phyloP scores from a whole-genome alignment of 2,797 vertebrate species.

The Centroberyx gerrardi region DNA sequence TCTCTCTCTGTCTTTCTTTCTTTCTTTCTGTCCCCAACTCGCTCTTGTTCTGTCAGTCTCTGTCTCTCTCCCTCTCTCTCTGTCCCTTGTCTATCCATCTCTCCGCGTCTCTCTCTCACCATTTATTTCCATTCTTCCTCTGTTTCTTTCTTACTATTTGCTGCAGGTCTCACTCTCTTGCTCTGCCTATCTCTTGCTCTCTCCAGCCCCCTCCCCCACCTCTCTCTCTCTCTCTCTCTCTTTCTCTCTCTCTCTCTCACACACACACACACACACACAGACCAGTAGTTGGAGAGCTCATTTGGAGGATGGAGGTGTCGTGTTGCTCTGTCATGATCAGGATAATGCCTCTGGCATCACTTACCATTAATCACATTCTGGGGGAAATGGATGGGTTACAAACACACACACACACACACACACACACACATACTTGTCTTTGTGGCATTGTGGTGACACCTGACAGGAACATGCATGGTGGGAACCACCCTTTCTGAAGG shows the following conservation, averaged over 20 bases:
- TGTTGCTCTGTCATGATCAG: slow-evolving; percentile 70
- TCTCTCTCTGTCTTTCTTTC: too few species aligned
- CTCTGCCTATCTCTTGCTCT: neutral
- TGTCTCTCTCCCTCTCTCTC: neutral
- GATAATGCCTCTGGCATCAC: slow-evolving; percentile 67
- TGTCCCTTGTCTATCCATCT: neutral
- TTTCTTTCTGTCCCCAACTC: too few species aligned
- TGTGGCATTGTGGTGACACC: too few species aligned
- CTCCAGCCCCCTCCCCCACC: neutral
- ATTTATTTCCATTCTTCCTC: slow-evolving; percentile 10
- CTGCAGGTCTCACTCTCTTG: neutral
- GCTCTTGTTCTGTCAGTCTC: neutral
- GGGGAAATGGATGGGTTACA: slow-evolving; percentile 54
- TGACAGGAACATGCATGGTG: too few species aligned
- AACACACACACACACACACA: slow-evolving; percentile 28
- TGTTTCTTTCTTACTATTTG: neutral
- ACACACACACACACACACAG: slow-evolving; percentile 14
- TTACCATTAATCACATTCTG: slow-evolving; percentile 67
- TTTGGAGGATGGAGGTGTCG: slow-evolving; percentile 62
- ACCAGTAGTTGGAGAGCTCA: slow-evolving; percentile 38
- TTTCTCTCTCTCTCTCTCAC: neutral
- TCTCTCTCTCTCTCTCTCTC: neutral
- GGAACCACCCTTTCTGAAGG: too few species aligned
- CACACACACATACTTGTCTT: slow-evolving; percentile 27
- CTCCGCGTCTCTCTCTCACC: slow-evolving; percentile 3